Base-by-base conservation (phyloP, 1,140 invertebrate species). In the Octopus bimaculoides region DNA sequence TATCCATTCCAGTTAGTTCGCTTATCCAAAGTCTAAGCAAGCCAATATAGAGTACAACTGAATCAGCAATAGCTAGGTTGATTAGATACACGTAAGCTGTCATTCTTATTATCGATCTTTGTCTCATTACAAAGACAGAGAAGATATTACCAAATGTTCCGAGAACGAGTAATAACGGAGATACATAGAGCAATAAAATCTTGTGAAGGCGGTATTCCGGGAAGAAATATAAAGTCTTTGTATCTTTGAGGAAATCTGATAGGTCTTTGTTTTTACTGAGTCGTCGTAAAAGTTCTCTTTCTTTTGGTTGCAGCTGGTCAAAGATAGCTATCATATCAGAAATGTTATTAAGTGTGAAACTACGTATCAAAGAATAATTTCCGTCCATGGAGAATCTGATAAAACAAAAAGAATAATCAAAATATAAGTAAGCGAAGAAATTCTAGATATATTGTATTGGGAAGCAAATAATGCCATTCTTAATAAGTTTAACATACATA, bases 141-240 rank as follows among this genome's bases (percentile, higher is more conserved):
- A 89, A 82, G 52, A 86, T 66, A 79, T 90, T 90, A 2, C 89
- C 89, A 17, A 89, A 80, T 1, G 88, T 88, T 6, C 88, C 88
- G 10, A 90, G 20, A 1, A 87, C 41, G 5, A 89, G 77, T 10
- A 90, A 75, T 6, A 89, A 75, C 0, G 87, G 87, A 5, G 88
- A 85, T 8, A 88, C 78, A 77, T 86, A 86, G 1, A 88, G 69
- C 8, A 83, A 78, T 8, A 89, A 81, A 52, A 78, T 56, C 80
- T 86, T 85, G 71, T 87, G 85, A 4, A 83, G 78, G 26, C 82
- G 78, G 77, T 84, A 86, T 78, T 82, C 82, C n/a, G 80, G 75
- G 75, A 81, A 86, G 14, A 81, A 77, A 80, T 81, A 81, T 52
- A 81, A 78, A 9, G 71, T 69, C 6, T 61, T 75, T 78, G 84